A percentile compares a stretch with the other conserved stretches of the same genome.
Conservation (phyloP, 2,113 vertebrate genomes). For the Picathartes gymnocephalus region DNA sequence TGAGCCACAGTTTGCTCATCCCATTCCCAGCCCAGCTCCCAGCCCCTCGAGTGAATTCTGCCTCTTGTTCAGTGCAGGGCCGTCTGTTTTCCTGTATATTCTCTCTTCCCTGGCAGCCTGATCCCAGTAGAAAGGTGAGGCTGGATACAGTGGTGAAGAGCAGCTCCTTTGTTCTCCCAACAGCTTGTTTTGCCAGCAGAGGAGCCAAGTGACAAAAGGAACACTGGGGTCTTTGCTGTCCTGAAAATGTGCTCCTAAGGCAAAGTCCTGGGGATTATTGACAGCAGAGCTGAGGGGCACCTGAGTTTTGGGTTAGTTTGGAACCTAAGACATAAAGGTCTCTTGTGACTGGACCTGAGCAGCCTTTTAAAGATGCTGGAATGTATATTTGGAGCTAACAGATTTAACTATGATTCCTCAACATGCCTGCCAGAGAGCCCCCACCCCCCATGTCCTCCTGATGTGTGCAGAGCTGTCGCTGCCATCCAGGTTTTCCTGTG, state of each 20-base stretch:
- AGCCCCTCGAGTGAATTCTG: conserved; percentile 1
- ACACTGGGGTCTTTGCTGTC: not conserved
- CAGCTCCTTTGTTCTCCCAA: not conserved
- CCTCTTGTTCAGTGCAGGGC: not conserved
- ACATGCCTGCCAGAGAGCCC: not conserved
- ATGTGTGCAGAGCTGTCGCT: not conserved
- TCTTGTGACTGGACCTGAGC: not conserved
- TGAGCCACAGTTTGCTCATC: not conserved
- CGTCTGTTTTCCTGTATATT: conserved; percentile 24
- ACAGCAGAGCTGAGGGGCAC: not conserved
- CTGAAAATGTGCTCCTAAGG: not conserved
- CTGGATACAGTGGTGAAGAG: not conserved
- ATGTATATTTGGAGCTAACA: not conserved
- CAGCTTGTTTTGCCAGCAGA: not conserved
- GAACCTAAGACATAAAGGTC: not conserved
- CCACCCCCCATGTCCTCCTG: not conserved
- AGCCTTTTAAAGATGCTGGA: not conserved
- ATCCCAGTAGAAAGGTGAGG: conserved; percentile 46
- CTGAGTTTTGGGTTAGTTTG: not conserved
- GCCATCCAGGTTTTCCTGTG: not conserved
- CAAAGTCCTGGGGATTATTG: not conserved
- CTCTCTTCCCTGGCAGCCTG: not conserved
- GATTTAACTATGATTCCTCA: not conserved
- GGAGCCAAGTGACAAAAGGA: not conserved
- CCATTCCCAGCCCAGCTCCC: not conserved